A percentile compares a stretch with the other conserved stretches of the same genome.
phyloP scores from a whole-genome alignment of 64 coral and sea anemone genomes.

The Anthopleura sola region DNA sequence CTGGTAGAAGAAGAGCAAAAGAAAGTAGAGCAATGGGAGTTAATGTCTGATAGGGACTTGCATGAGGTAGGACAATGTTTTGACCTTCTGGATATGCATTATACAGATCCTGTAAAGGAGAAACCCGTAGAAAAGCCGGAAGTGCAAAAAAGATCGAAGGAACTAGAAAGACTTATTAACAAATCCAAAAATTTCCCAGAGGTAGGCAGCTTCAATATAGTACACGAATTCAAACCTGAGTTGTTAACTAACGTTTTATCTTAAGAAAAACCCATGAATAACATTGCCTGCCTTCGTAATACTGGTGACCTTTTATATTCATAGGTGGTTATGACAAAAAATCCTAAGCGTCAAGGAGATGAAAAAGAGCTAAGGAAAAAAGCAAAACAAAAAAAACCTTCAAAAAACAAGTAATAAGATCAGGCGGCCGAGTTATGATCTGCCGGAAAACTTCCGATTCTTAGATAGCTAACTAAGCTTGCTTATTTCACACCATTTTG shows the following conservation, averaged over 20 bases:
- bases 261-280: not conserved
- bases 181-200: not conserved
- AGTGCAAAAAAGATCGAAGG: not conserved
- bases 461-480: too few species aligned
- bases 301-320: not conserved
- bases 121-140: not conserved
- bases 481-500: too few species aligned
- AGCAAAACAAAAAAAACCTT: not conserved
- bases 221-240: not conserved
- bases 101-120: not conserved
- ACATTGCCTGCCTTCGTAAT: not conserved
- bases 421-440: too few species aligned
- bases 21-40: slow-evolving; percentile 16
- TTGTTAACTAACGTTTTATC: not conserved
- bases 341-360: not conserved
- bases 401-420: not conserved
- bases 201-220: not conserved
- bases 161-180: not conserved
- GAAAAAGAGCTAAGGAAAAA: not conserved
- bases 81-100: not conserved
- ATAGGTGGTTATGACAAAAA: not conserved
- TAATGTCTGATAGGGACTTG: not conserved
- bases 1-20: slow-evolving; percentile 25
- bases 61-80: not conserved
- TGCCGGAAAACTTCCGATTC: too few species aligned